Base-by-base conservation (phyloP, 2,797 vertebrate species). In the Lepus townsendii region DNA sequence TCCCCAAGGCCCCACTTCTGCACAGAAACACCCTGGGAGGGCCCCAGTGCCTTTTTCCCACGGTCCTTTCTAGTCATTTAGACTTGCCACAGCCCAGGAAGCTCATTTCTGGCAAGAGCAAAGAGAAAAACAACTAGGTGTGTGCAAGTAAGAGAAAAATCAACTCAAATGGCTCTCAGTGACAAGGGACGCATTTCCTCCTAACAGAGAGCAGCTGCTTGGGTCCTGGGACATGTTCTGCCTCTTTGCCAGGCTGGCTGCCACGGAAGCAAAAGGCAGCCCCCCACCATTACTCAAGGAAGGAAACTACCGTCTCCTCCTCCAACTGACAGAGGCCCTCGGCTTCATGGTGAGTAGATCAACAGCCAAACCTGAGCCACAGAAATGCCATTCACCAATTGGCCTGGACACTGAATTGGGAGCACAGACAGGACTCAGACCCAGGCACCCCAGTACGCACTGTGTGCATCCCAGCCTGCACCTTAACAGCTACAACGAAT, bases 301-400 rank as follows among this genome's bases (percentile, higher is more conserved):
- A 22, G 17, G 24, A 38, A 69, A 30, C 17, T 17, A 7, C 12
- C 4, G 7, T 26, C 68, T 42, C 32, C 16, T 32, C 66, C 52
- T 9, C 1, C 27, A 22, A 3, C 3, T 5, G 9, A 8, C 22
- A 24, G 5, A n/a, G 5, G 17, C 8, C 50, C 3, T 57, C 13
- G 24, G 26, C 63, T 69, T 89, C 26, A 24, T 54, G n/a, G 38
- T 11, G 12, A 38, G 7, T 12, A 26, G 52, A 16, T 27, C 5
- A 1, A 17, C 19, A 47, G 16, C 35, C 20, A 71, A 47, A 10
- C 14, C 20, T 80, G 35, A 22, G 14, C 66, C 2, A 9, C 5
- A 26, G 12, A 60, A 60, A 26, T 47, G 12, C 32, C 47, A 38
- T 26, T 30, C 9, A 5, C 63, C 19, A 38, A 24, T 3, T n/a